Conservation (phyloP, 2,797 vertebrate species). For the Pantherophis vulpinus region DNA sequence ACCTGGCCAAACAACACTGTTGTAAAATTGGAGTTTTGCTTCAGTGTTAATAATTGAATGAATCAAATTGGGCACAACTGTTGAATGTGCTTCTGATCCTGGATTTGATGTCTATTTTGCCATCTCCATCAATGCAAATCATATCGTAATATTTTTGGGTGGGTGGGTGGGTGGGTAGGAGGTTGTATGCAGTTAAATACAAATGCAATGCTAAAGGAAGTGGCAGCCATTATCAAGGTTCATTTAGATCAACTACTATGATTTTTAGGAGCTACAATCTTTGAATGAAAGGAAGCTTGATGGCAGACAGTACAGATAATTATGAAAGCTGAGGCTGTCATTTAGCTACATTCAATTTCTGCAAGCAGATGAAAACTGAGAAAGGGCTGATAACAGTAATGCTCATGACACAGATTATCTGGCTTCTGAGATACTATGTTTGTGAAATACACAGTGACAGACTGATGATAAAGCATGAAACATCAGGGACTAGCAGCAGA, state of each 20-base stretch:
- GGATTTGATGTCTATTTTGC: not conserved
- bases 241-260: conserved; percentile 6
- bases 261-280: not conserved
- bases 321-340: not conserved
- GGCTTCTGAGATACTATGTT: not conserved
- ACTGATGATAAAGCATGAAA: not conserved
- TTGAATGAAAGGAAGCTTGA: conserved; percentile 19
- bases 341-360: not conserved
- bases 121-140: not conserved
- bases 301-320: not conserved
- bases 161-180: too few relatives aligned
- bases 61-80: not conserved
- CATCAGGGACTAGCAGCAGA: not conserved
- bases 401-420: conserved; percentile 8
- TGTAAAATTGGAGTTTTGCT: not conserved
- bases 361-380: not conserved
- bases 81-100: not conserved
- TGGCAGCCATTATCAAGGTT: not conserved
- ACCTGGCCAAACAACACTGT: not conserved
- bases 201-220: not conserved
- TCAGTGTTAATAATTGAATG: not conserved
- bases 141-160: not conserved
- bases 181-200: not conserved
- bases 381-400: conserved; percentile 7
- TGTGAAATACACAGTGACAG: conserved; percentile 28